Evolutionary conservation across 2,888 invertebrate species (phyloP), one percentile per base, ranked within the genome.

Genomic region (Chirona hameri): DNA sequence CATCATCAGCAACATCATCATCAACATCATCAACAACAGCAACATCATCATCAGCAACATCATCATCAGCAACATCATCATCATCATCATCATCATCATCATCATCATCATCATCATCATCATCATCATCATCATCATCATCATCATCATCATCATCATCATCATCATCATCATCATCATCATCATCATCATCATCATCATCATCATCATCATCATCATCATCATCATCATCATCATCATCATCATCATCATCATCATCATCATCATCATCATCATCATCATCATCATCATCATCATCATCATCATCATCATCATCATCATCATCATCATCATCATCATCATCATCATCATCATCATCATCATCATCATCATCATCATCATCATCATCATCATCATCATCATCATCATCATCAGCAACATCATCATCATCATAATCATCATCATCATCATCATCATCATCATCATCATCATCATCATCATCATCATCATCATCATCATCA

Each of bases 81-180:
- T n/a, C n/a, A n/a, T n/a, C n/a, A n/a, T n/a, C n/a, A n/a, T n/a
- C n/a, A n/a, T n/a, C n/a, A n/a, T n/a, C n/a, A n/a, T n/a, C 65
- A 65, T 65, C 65, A 65, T 65, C 65, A 65, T 65, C 65, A 65
- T 65, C 65, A 65, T 65, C 65, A 65, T 65, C 65, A 65, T 65
- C 65, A 65, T 65, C 65, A 65, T 65, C 65, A 65, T 65, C 65
- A 65, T 65, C 65, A 65, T 65, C 65, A n/a, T 65, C 65, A 65
- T 65, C 65, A n/a, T 65, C 65, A 65, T 65, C 65, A n/a, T 65
- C 65, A n/a, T 65, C 65, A n/a, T 65, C 65, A 65, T 65, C 65
- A 65, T 65, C 65, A 65, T 65, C 65, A 65, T 65, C 65, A 65
- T 65, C 65, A 65, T 65, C 65, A 65, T 65, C 65, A 65, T 65